phyloP scores from a whole-genome alignment of 2,113 vertebrate genomes.

The Trochalopteron elliotii region DNA sequence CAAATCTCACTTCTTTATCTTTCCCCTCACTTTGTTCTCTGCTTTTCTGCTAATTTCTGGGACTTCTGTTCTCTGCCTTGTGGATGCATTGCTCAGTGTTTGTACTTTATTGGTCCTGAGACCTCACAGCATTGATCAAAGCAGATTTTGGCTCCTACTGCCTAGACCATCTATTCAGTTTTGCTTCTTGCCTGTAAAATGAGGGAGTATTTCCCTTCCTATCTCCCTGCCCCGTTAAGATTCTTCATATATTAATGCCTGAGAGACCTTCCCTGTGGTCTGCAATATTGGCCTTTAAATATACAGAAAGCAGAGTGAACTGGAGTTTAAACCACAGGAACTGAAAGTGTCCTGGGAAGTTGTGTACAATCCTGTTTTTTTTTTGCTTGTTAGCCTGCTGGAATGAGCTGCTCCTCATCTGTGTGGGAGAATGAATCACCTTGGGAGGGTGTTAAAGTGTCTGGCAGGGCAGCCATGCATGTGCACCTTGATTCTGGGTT shows the following conservation, averaged over 20 bases:
- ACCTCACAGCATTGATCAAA: background rate
- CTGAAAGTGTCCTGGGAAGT: background rate
- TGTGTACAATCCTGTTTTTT: background rate
- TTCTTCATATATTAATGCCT: background rate
- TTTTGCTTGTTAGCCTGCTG: background rate
- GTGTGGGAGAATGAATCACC: background rate
- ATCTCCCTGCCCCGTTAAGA: background rate
- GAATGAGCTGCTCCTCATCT: background rate
- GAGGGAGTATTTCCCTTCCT: background rate
- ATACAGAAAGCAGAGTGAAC: background rate
- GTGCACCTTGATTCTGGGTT: background rate
- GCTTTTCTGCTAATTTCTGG: background rate
- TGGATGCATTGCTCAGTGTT: background rate
- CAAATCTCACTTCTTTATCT: background rate
- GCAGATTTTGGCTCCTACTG: background rate
- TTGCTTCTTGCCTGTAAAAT: background rate
- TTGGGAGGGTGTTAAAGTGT: background rate
- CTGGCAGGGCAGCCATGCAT: background rate
- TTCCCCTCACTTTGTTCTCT: background rate
- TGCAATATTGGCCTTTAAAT: background rate
- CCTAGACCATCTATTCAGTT: background rate
- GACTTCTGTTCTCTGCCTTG: background rate
- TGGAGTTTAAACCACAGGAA: background rate
- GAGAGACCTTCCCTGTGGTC: background rate
- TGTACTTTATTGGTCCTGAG: background rate